phyloP scores from a whole-genome alignment of 2,888 invertebrate species.

The Tanypteryx hageni region DNA sequence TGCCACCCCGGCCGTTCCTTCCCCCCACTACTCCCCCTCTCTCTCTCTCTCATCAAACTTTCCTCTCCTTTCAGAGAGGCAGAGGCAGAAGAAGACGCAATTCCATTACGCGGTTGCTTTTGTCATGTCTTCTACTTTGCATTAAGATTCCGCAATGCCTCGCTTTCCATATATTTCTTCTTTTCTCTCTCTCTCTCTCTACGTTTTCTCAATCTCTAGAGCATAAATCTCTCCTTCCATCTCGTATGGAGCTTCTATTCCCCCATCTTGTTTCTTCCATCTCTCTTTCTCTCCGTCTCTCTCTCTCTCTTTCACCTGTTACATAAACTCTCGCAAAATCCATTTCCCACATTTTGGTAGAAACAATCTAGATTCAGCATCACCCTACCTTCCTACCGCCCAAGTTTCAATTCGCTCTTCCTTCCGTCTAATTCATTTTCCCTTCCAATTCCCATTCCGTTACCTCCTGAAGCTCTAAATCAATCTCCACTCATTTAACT shows the following conservation, averaged over 20 bases:
- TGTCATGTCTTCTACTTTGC: slow-evolving; percentile 54
- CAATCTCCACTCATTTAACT: too few species aligned
- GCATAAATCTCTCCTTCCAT: neutral
- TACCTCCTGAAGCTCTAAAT: too few species aligned
- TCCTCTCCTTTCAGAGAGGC: neutral
- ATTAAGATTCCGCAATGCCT: slow-evolving; percentile 51
- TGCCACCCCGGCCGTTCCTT: neutral
- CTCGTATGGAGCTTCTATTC: neutral
- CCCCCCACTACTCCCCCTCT: neutral
- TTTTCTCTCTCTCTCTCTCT: neutral
- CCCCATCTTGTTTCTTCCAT: neutral
- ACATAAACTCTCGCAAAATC: slow-evolving; percentile 42
- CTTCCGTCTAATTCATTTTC: neutral
- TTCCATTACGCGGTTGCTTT: slow-evolving; percentile 53
- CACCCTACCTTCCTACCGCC: neutral
- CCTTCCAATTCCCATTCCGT: neutral
- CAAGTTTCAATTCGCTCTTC: neutral
- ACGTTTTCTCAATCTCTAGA: neutral
- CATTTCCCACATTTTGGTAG: neutral
- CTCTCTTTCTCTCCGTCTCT: neutral
- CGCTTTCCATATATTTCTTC: neutral
- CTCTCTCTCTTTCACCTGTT: slow-evolving; percentile 54
- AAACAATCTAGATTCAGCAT: neutral
- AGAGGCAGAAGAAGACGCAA: slow-evolving; percentile 36
- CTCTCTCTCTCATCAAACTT: slow-evolving; percentile 41